Conservation (phyloP, 2,888 invertebrate genomes). For the Ecdyonurus torrentis region DNA sequence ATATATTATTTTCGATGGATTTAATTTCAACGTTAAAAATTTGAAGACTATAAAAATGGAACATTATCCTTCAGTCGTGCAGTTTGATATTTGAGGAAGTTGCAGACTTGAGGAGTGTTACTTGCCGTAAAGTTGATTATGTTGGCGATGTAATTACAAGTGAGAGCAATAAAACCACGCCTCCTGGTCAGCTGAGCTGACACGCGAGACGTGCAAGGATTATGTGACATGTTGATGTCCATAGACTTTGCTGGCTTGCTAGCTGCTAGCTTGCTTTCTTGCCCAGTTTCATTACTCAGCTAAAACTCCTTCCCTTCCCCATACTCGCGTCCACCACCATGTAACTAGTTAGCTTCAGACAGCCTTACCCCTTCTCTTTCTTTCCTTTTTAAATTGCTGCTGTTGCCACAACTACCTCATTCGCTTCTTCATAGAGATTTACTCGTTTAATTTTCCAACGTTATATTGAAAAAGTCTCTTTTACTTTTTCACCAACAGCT, state of each 20-base stretch:
- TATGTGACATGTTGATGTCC: not conserved
- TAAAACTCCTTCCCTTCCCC: not conserved
- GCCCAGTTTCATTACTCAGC: not conserved
- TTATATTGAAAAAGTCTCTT: conserved; percentile 15
- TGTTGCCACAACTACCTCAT: not conserved
- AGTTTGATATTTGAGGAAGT: no score
- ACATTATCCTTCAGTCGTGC: no score
- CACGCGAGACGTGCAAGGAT: not conserved
- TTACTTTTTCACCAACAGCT: not conserved
- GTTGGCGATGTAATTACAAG: no score
- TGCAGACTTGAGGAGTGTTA: no score
- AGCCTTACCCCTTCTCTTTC: no score
- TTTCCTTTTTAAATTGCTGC: not conserved
- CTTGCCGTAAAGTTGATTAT: no score
- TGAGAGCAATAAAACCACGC: not conserved
- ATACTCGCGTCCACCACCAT: not conserved
- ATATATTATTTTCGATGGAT: no score
- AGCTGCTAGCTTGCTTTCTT: not conserved
- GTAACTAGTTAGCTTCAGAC: no score
- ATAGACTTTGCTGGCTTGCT: not conserved
- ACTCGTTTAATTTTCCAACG: conserved; percentile 14
- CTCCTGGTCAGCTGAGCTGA: not conserved
- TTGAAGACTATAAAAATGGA: no score
- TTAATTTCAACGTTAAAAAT: no score
- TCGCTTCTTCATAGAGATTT: conserved; percentile 9